Evolutionary conservation across 2,113 vertebrate genomes (phyloP), one percentile per base, ranked within the genome.

Genomic region (Conger conger): DNA sequence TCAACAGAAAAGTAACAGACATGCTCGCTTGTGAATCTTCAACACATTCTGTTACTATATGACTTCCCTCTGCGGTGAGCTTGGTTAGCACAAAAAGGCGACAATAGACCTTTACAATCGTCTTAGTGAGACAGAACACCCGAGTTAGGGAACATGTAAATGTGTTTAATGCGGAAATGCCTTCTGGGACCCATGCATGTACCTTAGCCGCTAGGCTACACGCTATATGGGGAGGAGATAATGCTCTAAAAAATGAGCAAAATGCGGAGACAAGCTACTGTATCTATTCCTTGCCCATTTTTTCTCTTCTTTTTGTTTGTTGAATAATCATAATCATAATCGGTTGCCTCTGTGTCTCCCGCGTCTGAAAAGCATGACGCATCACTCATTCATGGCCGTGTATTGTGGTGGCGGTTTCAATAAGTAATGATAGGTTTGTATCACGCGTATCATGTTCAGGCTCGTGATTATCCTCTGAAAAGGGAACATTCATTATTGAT

Each of bases 401-500:
- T 90, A 84, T 81, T 40, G 17, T 80, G 86, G 83, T 82, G 87
- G 87, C 79, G 68, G 80, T 84, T 57, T 95, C 88, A 94, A 94
- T 95, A 92, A 94, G 94, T 94, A 30, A 82, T 36, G 80, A 87
- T 86, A 79, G 33, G 45, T 50, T 82, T 88, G 83, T 91, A 93
- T 95, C 94, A 87, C 86, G 91, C 87, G 83, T 91, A 93, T 95
- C 94, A 87, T 86, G 91, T 95, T 94, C 91, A 90, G 88, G 85
- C 87, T 91, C 86, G 90, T 91, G 91, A 92, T 93, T 91, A 92
- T 88, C 88, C 93, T 90, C 91, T 93, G 90, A 92, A 94, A 93
- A 88, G 91, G 77, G 37, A 82, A 8, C 90, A 92, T 95, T 89
- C 80, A 95, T 93, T 93, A 95, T 95, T 95, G 84, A 95, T 93